Conservation (phyloP, 2,888 invertebrate genomes). For the Leptodirus hochenwartii region DNA sequence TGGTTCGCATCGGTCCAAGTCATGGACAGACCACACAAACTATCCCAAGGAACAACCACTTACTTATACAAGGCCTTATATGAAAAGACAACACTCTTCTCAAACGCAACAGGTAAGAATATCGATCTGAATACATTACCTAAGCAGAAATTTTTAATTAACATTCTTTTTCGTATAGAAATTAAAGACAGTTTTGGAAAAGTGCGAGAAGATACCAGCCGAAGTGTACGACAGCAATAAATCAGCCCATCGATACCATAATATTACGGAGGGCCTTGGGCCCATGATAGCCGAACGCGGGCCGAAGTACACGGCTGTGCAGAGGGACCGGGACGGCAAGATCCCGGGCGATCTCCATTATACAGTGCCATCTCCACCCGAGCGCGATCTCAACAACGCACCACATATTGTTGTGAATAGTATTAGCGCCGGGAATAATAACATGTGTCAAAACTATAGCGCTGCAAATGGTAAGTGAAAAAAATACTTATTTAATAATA, state of each 20-base stretch:
- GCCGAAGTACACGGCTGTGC: slow-evolving; percentile 14
- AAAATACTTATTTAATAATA: too few species aligned
- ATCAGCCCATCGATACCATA: slow-evolving; percentile 24
- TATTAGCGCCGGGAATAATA: too few species aligned
- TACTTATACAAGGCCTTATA: slow-evolving; percentile 41
- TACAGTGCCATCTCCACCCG: slow-evolving; percentile 50
- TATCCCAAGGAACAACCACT: slow-evolving; percentile 49
- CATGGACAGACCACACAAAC: slow-evolving; percentile 52
- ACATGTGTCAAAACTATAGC: too few species aligned
- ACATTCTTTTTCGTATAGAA: too few species aligned
- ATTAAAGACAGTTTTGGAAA: slow-evolving; percentile 51
- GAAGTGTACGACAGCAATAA: slow-evolving; percentile 36
- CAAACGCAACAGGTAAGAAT: slow-evolving; percentile 38
- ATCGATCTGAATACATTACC: too few species aligned
- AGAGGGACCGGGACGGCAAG: slow-evolving; percentile 44
- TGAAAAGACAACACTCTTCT: slow-evolving; percentile 36
- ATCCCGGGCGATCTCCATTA: slow-evolving; percentile 42
- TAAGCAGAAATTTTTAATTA: background rate
- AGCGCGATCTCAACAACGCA: slow-evolving; percentile 42
- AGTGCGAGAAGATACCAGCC: slow-evolving; percentile 41
- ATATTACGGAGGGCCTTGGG: background rate
- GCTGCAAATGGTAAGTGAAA: too few species aligned
- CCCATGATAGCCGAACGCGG: too few species aligned
- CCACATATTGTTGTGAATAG: too few species aligned
- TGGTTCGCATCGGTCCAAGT: slow-evolving; percentile 45